phyloP scores from a whole-genome alignment of 2,888 invertebrate genomes.

The Merodon equestris region DNA sequence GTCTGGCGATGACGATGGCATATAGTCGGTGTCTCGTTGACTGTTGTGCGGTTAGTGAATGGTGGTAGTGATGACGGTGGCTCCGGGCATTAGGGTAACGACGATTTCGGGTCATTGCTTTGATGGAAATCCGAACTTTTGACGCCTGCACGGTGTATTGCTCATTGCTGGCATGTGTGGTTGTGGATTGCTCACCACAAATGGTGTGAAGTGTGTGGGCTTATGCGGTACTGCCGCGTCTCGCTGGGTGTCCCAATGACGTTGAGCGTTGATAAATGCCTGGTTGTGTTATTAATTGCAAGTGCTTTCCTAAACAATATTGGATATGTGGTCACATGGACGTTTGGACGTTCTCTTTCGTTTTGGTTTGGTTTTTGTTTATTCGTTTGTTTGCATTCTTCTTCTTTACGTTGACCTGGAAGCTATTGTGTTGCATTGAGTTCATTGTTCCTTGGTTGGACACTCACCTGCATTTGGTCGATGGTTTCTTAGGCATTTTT shows the following conservation, averaged over 20 bases:
- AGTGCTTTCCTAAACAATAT: slow-evolving; percentile 27
- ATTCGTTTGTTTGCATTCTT: slow-evolving; percentile 7
- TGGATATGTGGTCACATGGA: slow-evolving; percentile 3
- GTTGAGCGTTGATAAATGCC: slow-evolving; percentile 37
- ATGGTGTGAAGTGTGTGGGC: neutral
- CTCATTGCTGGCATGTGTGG: too few species aligned
- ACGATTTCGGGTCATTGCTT: slow-evolving; percentile 65
- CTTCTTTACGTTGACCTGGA: slow-evolving; percentile 43
- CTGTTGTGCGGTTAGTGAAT: too few species aligned
- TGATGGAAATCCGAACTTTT: slow-evolving; percentile 62
- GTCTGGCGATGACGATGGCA: neutral
- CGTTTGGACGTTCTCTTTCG: slow-evolving; percentile 13
- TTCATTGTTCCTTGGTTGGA: slow-evolving; percentile 40
- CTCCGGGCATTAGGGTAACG: slow-evolving; percentile 48
- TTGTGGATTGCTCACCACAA: neutral
- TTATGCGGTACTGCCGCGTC: neutral
- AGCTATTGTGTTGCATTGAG: slow-evolving; percentile 32
- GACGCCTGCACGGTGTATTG: slow-evolving; percentile 23
- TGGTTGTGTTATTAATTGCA: slow-evolving; percentile 57
- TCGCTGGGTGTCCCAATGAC: slow-evolving; percentile 7
- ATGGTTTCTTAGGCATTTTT: slow-evolving; percentile 1
- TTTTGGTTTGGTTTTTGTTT: slow-evolving; percentile 36
- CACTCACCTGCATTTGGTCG: too few species aligned
- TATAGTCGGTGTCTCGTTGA: too few species aligned
- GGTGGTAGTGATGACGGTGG: neutral